These are phyloP conservation scores for Montipora foliosa DNA, from an alignment of 64 coral and sea anemone genomes.

Conservation along the genomic window DNA sequence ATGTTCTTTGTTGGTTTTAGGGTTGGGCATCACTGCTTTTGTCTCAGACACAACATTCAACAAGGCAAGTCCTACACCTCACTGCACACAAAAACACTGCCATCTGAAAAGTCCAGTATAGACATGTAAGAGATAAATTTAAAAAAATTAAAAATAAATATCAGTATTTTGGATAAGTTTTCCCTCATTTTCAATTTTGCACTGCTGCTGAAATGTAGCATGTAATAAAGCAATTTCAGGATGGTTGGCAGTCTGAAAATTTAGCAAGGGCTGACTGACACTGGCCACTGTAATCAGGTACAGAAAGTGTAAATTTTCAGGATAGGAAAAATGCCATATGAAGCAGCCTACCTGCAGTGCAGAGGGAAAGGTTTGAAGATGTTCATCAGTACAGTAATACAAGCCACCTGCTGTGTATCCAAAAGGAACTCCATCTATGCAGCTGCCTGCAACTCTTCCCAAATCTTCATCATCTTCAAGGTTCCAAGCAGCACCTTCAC, in stretches of 20 bases:
- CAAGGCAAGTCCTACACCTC: too few species aligned
- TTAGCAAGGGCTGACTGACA: too few species aligned
- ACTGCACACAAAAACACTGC: too few species aligned
- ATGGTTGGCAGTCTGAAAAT: not conserved
- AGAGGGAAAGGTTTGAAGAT: conserved; percentile 11
- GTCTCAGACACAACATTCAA: too few species aligned
- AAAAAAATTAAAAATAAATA: too few species aligned
- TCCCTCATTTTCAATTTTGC: not conserved
- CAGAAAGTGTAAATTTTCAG: not conserved
- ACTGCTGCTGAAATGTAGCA: too few species aligned
- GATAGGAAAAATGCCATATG: not conserved
- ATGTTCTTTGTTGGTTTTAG: too few species aligned
- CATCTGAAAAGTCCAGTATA: too few species aligned
- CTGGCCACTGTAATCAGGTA: too few species aligned
- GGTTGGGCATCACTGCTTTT: too few species aligned
- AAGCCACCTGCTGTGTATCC: conserved; percentile 67
- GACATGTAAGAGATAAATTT: too few species aligned
- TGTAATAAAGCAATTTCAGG: not conserved
- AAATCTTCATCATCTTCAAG: conserved; percentile 63
- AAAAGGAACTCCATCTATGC: conserved; percentile 60
- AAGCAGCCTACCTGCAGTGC: not conserved
- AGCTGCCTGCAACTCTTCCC: not conserved
- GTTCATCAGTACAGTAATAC: conserved; percentile 42
- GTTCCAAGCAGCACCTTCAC: conserved; percentile 60
- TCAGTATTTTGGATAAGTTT: too few species aligned